Evolutionary conservation across 2,888 invertebrate genomes (phyloP).

Genomic region (Nysson spinosus): DNA sequence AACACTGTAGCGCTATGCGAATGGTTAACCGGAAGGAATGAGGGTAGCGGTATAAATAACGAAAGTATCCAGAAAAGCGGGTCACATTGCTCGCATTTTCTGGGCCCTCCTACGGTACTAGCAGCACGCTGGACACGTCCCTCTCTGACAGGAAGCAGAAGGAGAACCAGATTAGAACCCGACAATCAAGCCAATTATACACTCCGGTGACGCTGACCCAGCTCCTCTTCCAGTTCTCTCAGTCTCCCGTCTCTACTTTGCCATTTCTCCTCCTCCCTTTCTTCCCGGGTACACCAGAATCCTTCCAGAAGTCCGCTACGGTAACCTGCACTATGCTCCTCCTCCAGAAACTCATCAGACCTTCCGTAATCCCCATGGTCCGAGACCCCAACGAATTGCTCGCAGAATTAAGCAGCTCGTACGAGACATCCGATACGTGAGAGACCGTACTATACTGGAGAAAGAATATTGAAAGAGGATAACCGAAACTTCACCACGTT

Average conservation of each 20-base stretch:
- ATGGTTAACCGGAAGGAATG: conserved; percentile 28
- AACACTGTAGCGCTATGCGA: conserved; percentile 13
- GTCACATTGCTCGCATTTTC: conserved; percentile 54
- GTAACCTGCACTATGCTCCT: conserved; percentile 60
- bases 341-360: conserved; percentile 74
- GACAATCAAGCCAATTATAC: conserved; percentile 77
- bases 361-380: conserved; percentile 72
- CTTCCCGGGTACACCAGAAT: conserved; percentile 36
- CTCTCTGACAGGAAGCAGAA: conserved; percentile 64
- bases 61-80: conserved; percentile 53
- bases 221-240: conserved; percentile 66
- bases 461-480: conserved; percentile 13
- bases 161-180: conserved; percentile 75
- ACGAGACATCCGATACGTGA: conserved; percentile 59
- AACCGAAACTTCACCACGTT: conserved; percentile 16
- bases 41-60: conserved; percentile 62
- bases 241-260: conserved; percentile 61
- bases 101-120: conserved; percentile 31
- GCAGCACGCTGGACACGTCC: conserved; percentile 59
- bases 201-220: conserved; percentile 75
- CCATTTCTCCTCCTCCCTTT: conserved; percentile 53
- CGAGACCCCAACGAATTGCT: conserved; percentile 71
- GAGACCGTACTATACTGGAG: conserved; percentile 24
- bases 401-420: conserved; percentile 70
- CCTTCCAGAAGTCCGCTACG: conserved; percentile 51